Percentiles rank a stretch among this genome's conserved stretches.
Conservation (phyloP, 53 echinoderm and acorn worm genomes). For the Hippasteria phrygiana region DNA sequence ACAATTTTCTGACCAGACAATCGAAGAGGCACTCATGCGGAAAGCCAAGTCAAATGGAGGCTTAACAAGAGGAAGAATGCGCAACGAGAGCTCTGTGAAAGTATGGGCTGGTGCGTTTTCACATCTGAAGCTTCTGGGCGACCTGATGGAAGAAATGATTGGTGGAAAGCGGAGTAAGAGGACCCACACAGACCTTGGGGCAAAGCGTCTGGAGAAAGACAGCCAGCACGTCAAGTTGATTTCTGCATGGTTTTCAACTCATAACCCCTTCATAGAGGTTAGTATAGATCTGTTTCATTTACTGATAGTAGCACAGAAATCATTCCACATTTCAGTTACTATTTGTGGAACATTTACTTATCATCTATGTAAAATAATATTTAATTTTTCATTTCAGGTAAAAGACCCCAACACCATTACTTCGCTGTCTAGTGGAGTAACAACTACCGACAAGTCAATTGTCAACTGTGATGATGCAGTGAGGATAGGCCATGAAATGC, state of each 20-base stretch:
- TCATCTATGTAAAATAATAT: background rate
- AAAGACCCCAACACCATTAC: slow-evolving; percentile 63
- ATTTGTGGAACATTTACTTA: slow-evolving; percentile 19
- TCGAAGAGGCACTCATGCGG: slow-evolving; percentile 73
- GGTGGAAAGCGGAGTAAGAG: slow-evolving; percentile 71
- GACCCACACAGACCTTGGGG: slow-evolving; percentile 71
- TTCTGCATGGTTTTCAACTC: slow-evolving; percentile 67
- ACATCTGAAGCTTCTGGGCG: slow-evolving; percentile 74
- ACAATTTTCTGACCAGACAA: slow-evolving; percentile 69
- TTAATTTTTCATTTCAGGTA: slow-evolving; percentile 63
- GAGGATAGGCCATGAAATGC: slow-evolving; percentile 68
- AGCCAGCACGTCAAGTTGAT: slow-evolving; percentile 63
- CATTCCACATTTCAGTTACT: background rate
- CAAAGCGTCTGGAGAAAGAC: slow-evolving; percentile 67
- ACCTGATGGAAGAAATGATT: slow-evolving; percentile 76
- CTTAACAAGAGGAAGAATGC: slow-evolving; percentile 61
- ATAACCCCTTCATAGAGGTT: slow-evolving; percentile 69
- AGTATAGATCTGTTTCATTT: slow-evolving; percentile 10
- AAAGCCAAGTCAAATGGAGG: slow-evolving; percentile 76
- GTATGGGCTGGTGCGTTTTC: slow-evolving; percentile 80
- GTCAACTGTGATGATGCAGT: slow-evolving; percentile 74
- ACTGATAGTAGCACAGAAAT: too few relatives aligned
- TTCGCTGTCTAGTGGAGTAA: slow-evolving; percentile 70
- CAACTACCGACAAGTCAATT: slow-evolving; percentile 56
- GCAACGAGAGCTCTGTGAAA: slow-evolving; percentile 71